phyloP scores from a whole-genome alignment of 2,888 invertebrate species.

The Troides oblongomaculatus region DNA sequence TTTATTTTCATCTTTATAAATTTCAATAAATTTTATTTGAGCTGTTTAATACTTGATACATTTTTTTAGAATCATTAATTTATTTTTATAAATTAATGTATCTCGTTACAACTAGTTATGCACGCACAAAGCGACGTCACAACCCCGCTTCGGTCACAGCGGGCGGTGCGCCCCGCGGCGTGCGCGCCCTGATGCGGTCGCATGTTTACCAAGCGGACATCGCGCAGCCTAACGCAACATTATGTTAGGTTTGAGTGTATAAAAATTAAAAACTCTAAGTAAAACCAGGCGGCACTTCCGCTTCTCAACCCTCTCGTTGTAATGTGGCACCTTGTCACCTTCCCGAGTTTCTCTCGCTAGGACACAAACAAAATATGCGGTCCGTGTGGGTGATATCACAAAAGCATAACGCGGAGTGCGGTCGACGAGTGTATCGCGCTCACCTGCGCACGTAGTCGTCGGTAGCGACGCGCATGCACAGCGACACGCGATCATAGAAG shows the following conservation, averaged over 20 bases:
- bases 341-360: too few species aligned
- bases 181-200: too few species aligned
- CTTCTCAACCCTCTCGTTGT: not conserved
- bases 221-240: not conserved
- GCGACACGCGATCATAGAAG: slow-evolving; percentile 57
- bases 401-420: not conserved
- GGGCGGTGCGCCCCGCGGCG: not conserved
- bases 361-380: too few species aligned
- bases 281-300: not conserved
- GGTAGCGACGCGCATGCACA: slow-evolving; percentile 56
- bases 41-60: too few species aligned
- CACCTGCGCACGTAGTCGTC: slow-evolving; percentile 35
- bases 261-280: too few species aligned
- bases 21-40: too few species aligned
- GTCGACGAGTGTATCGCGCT: not conserved
- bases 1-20: too few species aligned
- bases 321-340: slow-evolving; percentile 2
- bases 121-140: not conserved
- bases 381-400: too few species aligned
- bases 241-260: too few species aligned
- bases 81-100: too few species aligned
- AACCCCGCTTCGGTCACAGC: not conserved
- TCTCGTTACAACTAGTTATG: not conserved
- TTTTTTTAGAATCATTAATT: too few species aligned
- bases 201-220: too few species aligned